Evolutionary conservation across 1,140 invertebrate genomes (phyloP).

Genomic region (Brachionus rubens): DNA sequence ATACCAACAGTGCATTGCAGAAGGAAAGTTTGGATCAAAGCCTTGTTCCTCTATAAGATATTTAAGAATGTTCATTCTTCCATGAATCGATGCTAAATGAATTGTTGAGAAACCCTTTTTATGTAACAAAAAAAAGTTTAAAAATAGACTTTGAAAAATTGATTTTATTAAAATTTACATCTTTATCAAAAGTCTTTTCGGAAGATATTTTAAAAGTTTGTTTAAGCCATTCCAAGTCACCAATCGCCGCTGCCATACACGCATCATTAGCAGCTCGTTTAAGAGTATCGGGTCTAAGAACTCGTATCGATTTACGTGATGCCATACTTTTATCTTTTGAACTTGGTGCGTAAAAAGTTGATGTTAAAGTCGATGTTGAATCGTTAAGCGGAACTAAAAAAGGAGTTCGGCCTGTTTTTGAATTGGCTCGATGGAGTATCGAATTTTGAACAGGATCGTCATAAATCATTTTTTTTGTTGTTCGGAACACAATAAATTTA

Average conservation of each 20-base stretch:
- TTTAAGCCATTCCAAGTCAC: constrained; percentile 59
- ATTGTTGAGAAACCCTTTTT: constrained; percentile 56
- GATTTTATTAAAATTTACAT: constrained; percentile 51
- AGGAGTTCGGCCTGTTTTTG: neutral
- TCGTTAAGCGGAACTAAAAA: constrained; percentile 14
- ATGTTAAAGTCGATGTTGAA: constrained; percentile 17
- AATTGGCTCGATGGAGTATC: constrained; percentile 23
- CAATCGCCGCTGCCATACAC: constrained; percentile 60
- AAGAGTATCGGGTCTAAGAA: constrained; percentile 25
- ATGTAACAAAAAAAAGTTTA: constrained; percentile 31
- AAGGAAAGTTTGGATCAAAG: constrained; percentile 56
- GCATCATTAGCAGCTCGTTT: constrained; percentile 51
- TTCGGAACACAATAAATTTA: neutral
- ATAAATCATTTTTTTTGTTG: constrained; percentile 16
- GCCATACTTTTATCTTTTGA: constrained; percentile 12
- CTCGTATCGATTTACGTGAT: neutral
- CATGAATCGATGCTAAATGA: constrained; percentile 58
- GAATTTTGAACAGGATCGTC: constrained; percentile 8
- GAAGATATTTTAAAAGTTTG: constrained; percentile 56
- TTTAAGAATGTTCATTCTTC: constrained; percentile 58
- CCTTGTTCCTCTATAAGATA: constrained; percentile 58
- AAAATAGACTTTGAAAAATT: neutral
- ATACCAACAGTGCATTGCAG: constrained; percentile 56
- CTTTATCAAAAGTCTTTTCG: constrained; percentile 56
- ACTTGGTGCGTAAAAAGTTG: neutral